Evolutionary conservation across 2,797 vertebrate species (phyloP), one percentile per base, ranked within the genome.

Genomic region (Oreochromis mossambicus): DNA sequence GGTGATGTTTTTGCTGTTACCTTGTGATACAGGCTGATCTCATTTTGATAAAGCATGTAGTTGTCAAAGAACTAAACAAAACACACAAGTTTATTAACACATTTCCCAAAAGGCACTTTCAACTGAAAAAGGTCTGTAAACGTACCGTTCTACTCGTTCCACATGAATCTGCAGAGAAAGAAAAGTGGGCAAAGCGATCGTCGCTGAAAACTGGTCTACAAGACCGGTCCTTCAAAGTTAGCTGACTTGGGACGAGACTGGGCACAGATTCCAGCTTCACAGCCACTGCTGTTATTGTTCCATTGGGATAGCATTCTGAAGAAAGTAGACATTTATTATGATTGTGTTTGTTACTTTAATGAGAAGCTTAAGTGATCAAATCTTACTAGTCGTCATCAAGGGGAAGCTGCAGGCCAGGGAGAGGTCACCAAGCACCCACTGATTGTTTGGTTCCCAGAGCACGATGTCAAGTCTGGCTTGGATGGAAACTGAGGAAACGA

Each of bases 241-340:
- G 82, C 63, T 77, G 55, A 15, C 91, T 92, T 1, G 94, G 95
- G 15, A 91, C 24, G 15, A 98, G 91, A 14, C 93, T 86, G 9
- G 92, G 85, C 12, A 94, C 81, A 1, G 96, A 96, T 54, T 91
- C 91, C 43, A 97, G 81, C 81, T 97, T 98, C 21, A 96, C 56
- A 52, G 96, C 96, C 14, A 96, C 81, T 8, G 97, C 90, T 1
- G 93, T 90, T 55, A 97, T 94, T 1, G 96, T 97, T 8, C 97
- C 97, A 81, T 97, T 97, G 11, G 97, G 73, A 29, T 95, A 90
- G 83, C 97, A 99, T 5, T 83, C 97, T 98, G 21, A 5, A 55
- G 10, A 2, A 11, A 15, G 3, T 32, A 34, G 10, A 32, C 1
- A 3, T 11, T 1, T 3, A 17, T 78, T 1, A 48, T 2, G 14